Conservation (phyloP, 2,797 vertebrate genomes). For the Aeoliscus strigatus region DNA sequence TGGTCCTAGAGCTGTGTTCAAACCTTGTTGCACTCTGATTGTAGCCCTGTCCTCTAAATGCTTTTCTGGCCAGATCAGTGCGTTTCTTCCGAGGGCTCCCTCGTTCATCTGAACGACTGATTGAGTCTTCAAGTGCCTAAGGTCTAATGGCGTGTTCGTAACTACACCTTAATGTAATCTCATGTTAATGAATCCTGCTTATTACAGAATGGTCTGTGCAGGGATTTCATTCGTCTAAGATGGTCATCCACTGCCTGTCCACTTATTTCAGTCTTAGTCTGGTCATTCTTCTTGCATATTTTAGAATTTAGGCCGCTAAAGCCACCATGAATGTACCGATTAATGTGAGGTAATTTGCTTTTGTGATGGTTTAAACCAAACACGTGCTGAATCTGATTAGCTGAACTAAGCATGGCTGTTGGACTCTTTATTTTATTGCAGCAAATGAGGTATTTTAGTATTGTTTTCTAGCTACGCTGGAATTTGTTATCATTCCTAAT, state of each 20-base stretch:
- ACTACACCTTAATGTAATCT: too few species aligned
- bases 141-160: too few species aligned
- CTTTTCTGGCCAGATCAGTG: background rate
- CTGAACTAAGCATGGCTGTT: background rate
- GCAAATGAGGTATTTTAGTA: constrained; percentile 13
- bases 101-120: constrained; percentile 8
- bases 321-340: background rate
- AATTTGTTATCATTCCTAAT: constrained; percentile 13
- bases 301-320: background rate
- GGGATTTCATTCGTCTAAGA: too few species aligned
- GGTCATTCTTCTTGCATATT: background rate
- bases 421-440: background rate
- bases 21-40: background rate
- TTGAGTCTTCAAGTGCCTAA: too few species aligned
- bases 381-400: too few species aligned
- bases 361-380: too few species aligned
- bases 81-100: constrained; percentile 1
- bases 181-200: too few species aligned
- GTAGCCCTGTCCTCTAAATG: constrained; percentile 1
- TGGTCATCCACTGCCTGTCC: too few species aligned
- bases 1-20: background rate
- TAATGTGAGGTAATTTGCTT: background rate
- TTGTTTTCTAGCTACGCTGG: constrained; percentile 3
- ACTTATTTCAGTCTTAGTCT: background rate
- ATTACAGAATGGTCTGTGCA: too few species aligned